These are phyloP conservation scores for Euzetes globulus DNA, from an alignment of 2,888 invertebrate species.

Conservation along the genomic window DNA sequence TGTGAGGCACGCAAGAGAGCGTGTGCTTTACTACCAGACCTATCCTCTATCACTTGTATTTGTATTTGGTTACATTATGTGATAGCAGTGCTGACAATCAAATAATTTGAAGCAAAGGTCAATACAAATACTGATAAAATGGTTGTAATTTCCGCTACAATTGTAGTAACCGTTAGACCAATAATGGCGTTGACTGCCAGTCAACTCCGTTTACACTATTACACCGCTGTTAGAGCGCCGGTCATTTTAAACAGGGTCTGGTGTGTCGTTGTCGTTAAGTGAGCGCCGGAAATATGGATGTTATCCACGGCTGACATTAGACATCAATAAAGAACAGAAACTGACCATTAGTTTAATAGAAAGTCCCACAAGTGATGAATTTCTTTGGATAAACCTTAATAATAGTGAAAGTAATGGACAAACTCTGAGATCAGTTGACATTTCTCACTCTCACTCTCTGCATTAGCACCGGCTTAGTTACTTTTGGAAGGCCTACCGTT, in stretches of 20 bases:
- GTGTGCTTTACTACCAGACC: neutral
- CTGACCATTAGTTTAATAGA: constrained; percentile 28
- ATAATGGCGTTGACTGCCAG: neutral
- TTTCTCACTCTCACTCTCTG: neutral
- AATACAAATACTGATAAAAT: constrained; percentile 27
- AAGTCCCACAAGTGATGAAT: constrained; percentile 29
- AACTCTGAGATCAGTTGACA: constrained; percentile 10
- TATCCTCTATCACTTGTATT: neutral
- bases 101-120: constrained; percentile 15
- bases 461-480: neutral
- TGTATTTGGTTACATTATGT: neutral
- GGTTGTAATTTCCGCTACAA: constrained; percentile 30
- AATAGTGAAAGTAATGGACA: constrained; percentile 17
- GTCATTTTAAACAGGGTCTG: neutral
- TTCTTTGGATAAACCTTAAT: constrained; percentile 13
- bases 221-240: neutral
- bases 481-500: neutral
- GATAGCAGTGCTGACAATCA: constrained; percentile 13
- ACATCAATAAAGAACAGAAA: constrained; percentile 20
- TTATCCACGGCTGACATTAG: constrained; percentile 21
- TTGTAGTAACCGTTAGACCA: neutral
- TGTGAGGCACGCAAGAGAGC: constrained; percentile 18
- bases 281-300: neutral
- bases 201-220: neutral
- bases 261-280: constrained; percentile 7